Evolutionary conservation across 2,113 vertebrate genomes (phyloP).

Genomic region (Cyanistes caeruleus): DNA sequence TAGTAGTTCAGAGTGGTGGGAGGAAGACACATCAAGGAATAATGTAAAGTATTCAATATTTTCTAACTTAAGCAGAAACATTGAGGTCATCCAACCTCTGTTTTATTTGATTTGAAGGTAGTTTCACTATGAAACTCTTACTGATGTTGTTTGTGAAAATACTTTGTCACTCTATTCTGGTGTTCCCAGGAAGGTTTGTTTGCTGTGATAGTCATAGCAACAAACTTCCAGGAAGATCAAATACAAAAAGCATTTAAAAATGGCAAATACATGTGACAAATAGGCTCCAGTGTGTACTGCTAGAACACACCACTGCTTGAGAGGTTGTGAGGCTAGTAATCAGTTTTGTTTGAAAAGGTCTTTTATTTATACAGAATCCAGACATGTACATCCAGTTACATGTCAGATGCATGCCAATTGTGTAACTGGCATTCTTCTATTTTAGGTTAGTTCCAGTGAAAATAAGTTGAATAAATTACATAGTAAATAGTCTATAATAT

Average conservation of each 20-base stretch:
- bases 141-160: background rate
- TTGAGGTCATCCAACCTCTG: background rate
- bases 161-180: background rate
- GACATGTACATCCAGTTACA: background rate
- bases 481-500: background rate
- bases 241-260: background rate
- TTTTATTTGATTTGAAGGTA: background rate
- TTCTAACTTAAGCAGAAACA: background rate
- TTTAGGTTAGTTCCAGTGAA: background rate
- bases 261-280: background rate
- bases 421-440: background rate
- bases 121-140: background rate
- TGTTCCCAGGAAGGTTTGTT: background rate
- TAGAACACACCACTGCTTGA: background rate
- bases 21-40: background rate
- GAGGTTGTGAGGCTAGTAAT: background rate
- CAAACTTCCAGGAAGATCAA: background rate
- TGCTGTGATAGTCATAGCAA: background rate
- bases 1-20: background rate
- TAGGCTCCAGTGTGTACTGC: background rate
- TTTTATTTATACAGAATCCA: background rate
- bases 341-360: background rate
- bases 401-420: background rate
- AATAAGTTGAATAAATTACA: background rate
- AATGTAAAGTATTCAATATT: background rate